Conservation (phyloP, 1,140 invertebrate genomes). For the Pollicipes pollicipes region DNA sequence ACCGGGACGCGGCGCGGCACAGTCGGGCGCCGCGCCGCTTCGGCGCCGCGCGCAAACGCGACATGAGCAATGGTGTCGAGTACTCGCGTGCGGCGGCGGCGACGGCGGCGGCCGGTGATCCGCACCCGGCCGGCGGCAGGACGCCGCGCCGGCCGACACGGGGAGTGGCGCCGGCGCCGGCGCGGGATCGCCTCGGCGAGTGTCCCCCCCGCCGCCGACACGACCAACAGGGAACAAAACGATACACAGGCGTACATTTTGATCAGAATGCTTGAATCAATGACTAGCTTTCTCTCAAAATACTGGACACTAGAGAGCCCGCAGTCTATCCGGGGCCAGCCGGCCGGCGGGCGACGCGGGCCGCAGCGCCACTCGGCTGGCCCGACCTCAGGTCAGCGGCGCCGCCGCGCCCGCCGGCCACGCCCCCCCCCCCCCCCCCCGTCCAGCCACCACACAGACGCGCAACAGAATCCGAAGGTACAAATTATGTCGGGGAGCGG, state of each 20-base stretch:
- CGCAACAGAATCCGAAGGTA: no score
- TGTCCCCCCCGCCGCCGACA: neutral
- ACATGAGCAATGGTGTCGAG: neutral
- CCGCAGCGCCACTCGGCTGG: no score
- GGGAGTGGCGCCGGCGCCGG: neutral
- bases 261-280: neutral
- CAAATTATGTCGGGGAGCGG: neutral
- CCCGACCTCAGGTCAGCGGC: no score
- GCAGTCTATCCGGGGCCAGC: neutral
- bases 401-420: neutral
- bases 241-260: neutral
- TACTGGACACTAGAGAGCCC: neutral
- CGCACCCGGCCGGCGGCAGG: no score
- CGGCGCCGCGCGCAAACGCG: no score
- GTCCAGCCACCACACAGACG: no score
- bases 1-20: no score
- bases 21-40: no score
- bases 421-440: no score
- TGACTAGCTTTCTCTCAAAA: constrained; percentile 2
- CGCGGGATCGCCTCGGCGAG: no score
- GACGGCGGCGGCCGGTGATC: neutral
- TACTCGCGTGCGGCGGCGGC: no score
- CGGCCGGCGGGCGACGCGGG: no score
- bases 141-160: neutral
- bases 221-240: neutral